Evolutionary conservation across 2,113 vertebrate species (phyloP).

Genomic region (Mohoua ochrocephala): DNA sequence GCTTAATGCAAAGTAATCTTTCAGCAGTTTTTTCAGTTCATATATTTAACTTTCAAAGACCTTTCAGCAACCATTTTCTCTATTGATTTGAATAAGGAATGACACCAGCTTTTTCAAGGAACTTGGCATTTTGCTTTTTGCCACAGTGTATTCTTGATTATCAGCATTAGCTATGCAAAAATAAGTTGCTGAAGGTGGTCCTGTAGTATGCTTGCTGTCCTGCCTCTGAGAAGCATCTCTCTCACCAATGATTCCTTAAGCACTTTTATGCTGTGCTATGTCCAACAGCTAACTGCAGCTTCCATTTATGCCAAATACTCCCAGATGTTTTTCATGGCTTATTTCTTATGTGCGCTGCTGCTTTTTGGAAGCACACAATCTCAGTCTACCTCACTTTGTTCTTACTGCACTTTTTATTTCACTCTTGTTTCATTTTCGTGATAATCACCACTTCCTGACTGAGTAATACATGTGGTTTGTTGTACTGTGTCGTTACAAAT

Average conservation of each 20-base stretch:
- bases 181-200: not conserved
- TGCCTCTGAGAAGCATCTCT: not conserved
- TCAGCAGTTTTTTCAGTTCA: not conserved
- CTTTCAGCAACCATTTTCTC: not conserved
- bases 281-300: not conserved
- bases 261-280: not conserved
- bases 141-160: not conserved
- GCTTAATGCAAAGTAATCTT: not conserved
- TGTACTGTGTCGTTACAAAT: not conserved
- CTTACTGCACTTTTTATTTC: not conserved
- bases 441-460: not conserved
- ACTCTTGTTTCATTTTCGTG: not conserved
- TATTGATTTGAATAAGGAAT: not conserved
- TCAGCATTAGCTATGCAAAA: not conserved
- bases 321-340: not conserved
- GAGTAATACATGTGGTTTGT: not conserved
- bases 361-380: not conserved
- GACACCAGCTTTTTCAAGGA: not conserved
- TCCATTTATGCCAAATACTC: not conserved
- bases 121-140: not conserved
- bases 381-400: not conserved
- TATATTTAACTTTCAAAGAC: not conserved
- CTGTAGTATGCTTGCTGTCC: not conserved
- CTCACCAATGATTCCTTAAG: not conserved
- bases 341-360: not conserved